Evolutionary conservation across 2,797 vertebrate species (phyloP).

Genomic region (Oreortyx pictus): DNA sequence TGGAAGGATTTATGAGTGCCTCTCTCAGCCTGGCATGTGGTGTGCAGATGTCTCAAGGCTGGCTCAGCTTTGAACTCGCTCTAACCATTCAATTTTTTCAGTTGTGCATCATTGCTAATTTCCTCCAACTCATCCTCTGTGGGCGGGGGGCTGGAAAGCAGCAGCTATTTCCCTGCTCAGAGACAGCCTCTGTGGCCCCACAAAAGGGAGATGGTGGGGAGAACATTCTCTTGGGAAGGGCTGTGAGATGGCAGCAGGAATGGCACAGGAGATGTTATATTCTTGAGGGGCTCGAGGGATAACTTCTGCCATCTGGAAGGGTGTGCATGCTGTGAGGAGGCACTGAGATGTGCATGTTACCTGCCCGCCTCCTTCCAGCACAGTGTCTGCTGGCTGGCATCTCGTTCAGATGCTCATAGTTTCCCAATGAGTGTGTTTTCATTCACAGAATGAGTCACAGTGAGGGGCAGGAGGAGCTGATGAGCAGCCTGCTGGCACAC

Average conservation of each 20-base stretch:
- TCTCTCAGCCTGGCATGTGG: slow-evolving; percentile 56
- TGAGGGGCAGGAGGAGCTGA: not conserved
- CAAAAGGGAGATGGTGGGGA: not conserved
- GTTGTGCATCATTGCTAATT: slow-evolving; percentile 56
- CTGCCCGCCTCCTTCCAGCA: not conserved
- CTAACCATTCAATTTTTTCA: slow-evolving; percentile 44
- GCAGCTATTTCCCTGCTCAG: slow-evolving; percentile 13
- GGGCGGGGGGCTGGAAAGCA: slow-evolving; percentile 18
- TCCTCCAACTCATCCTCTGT: slow-evolving; percentile 57
- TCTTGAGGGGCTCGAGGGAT: not conserved
- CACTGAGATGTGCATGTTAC: not conserved
- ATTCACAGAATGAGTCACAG: not conserved
- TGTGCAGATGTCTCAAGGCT: slow-evolving; percentile 60
- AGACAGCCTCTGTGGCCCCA: not conserved
- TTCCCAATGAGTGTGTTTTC: not conserved
- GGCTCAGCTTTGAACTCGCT: slow-evolving; percentile 66
- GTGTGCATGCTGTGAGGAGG: not conserved
- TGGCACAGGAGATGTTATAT: not conserved
- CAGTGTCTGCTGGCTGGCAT: not conserved
- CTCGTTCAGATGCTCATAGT: not conserved
- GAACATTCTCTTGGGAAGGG: not conserved
- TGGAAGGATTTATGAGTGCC: slow-evolving; percentile 23
- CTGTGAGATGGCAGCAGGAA: not conserved
- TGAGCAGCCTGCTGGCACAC: not conserved
- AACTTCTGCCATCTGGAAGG: not conserved